Base-by-base conservation (phyloP, 2,888 invertebrate genomes). In the Abrostola triplasia region DNA sequence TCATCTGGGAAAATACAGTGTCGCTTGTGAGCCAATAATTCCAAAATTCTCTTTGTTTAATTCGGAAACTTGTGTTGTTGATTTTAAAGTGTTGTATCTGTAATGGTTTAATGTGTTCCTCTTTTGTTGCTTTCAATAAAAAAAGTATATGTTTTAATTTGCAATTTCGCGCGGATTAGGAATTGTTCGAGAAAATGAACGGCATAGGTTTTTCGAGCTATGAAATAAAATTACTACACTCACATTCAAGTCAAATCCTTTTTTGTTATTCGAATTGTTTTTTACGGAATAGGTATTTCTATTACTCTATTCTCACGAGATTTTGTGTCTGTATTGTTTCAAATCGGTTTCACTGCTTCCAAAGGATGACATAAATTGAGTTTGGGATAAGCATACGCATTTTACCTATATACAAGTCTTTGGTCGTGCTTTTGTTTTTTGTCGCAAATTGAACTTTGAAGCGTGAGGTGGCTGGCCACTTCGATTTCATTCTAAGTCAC, bases 1-100 rank as follows among this genome's bases (percentile, higher is more conserved):
- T 77, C 51, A 76, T 69, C 59, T 48, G 65, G 55, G 51, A 66
- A 68, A 69, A 68, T 77, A 59, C 50, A 58, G 42, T 64, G 52
- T 60, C 44, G 54, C 55, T 47, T 36, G 47, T 51, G 59, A 40
- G 52, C 38, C 48, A 50, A 63, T 63, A 60, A 66, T 64, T 55
- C 8, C 10, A 64, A 54, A 56, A 57, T 52, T 49, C 41, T 53
- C 7, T 49, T 10, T 42, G 24, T 41, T 38, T 13, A 50, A 24
- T 41, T 24, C 12, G 36, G 36, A 35, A 63, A 50, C 44, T 42
- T 0, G 37, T 41, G 11, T 13, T 47, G 12, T 13, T 55, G 7
- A 4, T 24, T 24, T 2, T 24, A 24, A 24, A 24, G 5, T 40
- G 10, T 40, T 40, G 7, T 40, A 10, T 40, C 10, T 40, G 10